Evolutionary conservation across 37 sponge, comb jelly and placozoan genomes (phyloP), one percentile per base, ranked within the genome.

Genomic region (Spongilla lacustris): DNA sequence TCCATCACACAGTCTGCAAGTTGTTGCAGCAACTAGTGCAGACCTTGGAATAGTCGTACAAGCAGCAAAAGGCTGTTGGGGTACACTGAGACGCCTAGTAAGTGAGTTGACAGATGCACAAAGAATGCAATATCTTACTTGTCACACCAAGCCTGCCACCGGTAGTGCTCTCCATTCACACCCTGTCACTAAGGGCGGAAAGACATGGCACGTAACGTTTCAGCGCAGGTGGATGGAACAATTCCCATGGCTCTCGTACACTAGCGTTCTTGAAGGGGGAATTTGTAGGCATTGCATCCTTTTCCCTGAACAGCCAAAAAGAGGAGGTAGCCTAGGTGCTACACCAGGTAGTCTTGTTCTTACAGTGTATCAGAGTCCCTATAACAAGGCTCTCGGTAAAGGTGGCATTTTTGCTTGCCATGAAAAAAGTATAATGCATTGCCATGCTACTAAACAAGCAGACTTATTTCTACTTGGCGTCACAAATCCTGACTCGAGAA

Each of bases 341-440:
- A n/a, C 11, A 33, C 29, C 83, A 46, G 83, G 83, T 73, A 50
- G 36, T 25, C 34, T 71, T 28, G 73, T 82, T 71, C 33, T 82
- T 23, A 36, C 83, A 29, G 30, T 73, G 22, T 82, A 82, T 31
- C 36, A 71, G 35, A 37, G 24, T 24, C 38, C 73, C 69, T 71
- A 82, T 33, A 71, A 48, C 26, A 82, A 82, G 46, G 83, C 83
- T 58, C 83, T 82, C 31, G 83, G 83, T 25, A 82, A 82, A 50
- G 83, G 69, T 82, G 83, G 83, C 32, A 41, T 82, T 73, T 46
- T 84, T 83, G 83, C 6, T 69, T 68, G 28, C 35, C 70, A 69
- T 69, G 37, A 49, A 9, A 58, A 48, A 83, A 35, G 66, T 6
- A 41, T 81, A 3, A 67, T 81, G 71, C 82, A 81, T 71, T 33